These are phyloP conservation scores for Martes martes DNA, from an alignment of 2,113 vertebrate species.

Conservation along the genomic window DNA sequence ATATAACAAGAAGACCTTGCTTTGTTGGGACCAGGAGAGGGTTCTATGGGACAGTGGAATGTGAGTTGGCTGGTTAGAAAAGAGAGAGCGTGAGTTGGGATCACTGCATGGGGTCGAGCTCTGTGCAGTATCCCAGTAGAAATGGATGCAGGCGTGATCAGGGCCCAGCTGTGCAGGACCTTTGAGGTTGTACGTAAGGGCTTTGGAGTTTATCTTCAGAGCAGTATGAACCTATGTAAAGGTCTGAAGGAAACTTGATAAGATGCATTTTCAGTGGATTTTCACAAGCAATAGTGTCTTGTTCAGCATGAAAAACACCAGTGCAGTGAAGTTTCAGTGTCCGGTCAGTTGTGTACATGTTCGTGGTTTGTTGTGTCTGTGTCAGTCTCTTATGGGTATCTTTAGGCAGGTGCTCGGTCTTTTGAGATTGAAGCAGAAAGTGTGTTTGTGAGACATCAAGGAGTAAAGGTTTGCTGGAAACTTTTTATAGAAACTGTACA, in stretches of 20 bases:
- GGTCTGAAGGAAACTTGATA: not conserved
- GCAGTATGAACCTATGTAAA: not conserved
- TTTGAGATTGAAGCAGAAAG: not conserved
- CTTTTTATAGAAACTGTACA: not conserved
- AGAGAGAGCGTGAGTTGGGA: too few relatives aligned
- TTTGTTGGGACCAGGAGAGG: too few relatives aligned
- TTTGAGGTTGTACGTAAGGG: not conserved
- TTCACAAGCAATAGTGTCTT: not conserved
- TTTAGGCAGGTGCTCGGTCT: not conserved
- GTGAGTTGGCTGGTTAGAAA: not conserved
- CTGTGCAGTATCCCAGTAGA: not conserved
- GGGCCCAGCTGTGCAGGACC: fast-evolving
- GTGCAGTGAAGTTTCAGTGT: not conserved
- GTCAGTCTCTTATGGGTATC: not conserved
- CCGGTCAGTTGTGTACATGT: not conserved
- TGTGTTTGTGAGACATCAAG: not conserved
- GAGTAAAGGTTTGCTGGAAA: not conserved
- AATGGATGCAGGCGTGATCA: too few relatives aligned
- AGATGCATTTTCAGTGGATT: not conserved
- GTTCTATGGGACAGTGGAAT: not conserved
- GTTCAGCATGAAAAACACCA: not conserved
- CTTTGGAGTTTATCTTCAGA: not conserved
- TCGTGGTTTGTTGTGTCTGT: not conserved
- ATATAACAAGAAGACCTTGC: too few relatives aligned
- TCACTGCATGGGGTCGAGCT: not conserved